phyloP scores from a whole-genome alignment of 2,888 invertebrate genomes.

The Trissolcus japonicus region DNA sequence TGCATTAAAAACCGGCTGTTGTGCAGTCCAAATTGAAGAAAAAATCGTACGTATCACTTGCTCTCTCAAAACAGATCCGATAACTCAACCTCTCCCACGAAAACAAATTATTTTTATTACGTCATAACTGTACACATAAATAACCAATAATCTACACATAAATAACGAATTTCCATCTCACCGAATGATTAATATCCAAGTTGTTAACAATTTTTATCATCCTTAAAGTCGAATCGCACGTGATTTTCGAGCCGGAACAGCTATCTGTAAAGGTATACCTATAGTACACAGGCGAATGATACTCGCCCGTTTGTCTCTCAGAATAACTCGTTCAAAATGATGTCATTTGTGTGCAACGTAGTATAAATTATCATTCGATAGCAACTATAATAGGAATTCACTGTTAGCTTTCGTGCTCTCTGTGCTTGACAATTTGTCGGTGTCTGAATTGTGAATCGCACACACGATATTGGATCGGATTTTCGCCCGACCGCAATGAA shows the following conservation, averaged over 20 bases:
- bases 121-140: slow-evolving; percentile 13
- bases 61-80: neutral
- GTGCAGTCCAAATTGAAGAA: no score
- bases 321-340: slow-evolving; percentile 17
- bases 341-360: slow-evolving; percentile 34
- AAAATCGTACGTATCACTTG: no score
- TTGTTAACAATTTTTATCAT: slow-evolving; percentile 8
- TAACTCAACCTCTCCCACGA: neutral
- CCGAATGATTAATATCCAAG: slow-evolving; percentile 19
- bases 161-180: slow-evolving; percentile 9
- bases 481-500: neutral
- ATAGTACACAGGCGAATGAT: no score
- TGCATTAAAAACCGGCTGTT: neutral
- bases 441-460: slow-evolving; percentile 14
- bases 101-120: slow-evolving; percentile 25
- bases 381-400: slow-evolving; percentile 35
- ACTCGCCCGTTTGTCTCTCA: no score
- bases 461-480: slow-evolving; percentile 15
- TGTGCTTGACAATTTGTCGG: slow-evolving; percentile 40
- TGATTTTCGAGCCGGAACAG: slow-evolving; percentile 13
- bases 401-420: slow-evolving; percentile 35
- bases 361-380: slow-evolving; percentile 45
- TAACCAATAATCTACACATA: slow-evolving; percentile 20
- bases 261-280: neutral
- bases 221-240: slow-evolving; percentile 3